Evolutionary conservation across 2,888 invertebrate species (phyloP), one percentile per base, ranked within the genome.

Genomic region (Apeira syringaria): DNA sequence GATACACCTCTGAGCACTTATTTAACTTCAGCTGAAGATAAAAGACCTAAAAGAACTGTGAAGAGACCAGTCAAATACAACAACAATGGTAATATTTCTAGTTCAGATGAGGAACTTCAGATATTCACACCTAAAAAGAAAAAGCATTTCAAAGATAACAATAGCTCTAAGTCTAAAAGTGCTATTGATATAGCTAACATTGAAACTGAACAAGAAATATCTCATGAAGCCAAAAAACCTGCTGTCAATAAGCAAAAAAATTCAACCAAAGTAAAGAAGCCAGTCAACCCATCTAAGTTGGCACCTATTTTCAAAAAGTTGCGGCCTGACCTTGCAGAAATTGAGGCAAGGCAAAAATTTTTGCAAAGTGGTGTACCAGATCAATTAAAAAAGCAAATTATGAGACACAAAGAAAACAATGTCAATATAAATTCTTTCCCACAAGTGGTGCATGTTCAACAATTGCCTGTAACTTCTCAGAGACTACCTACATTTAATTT

Each of bases 261-360:
- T 10, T 25, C 11, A 22, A 46, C 13, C 5, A 31, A 41, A 29
- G 27, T 51, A 32, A 17, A 42, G 17, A 39, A 53, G 41, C 39
- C 34, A 28, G 24, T 15, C 33, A 54, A 47, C 31, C 10, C 36
- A 10, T 58, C 56, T 24, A 68, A 61, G 27, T 65, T 94, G 26
- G 95, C 95, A 1, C 95, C 96, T n/a, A 85, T 96, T 29, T 96
- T 96, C 75, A 66, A 90, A 25, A 94, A 93, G 74, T 90, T 88
- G 4, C 91, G 91, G 66, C 65, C 90, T 8, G 93, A 94, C 80
- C 87, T 91, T 8, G 89, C 81, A 36, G 77, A 88, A 26, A 43
- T 92, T 28, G 92, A 92, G 69, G 95, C 95, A 3, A 92, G 93
- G 57, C 92, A 92, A 49, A 91, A 91, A 47, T 95, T 96, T 77